Percentiles rank a stretch among this genome's conserved stretches.
phyloP scores from a whole-genome alignment of 2,797 vertebrate species.

The Pangasius krempfi region DNA sequence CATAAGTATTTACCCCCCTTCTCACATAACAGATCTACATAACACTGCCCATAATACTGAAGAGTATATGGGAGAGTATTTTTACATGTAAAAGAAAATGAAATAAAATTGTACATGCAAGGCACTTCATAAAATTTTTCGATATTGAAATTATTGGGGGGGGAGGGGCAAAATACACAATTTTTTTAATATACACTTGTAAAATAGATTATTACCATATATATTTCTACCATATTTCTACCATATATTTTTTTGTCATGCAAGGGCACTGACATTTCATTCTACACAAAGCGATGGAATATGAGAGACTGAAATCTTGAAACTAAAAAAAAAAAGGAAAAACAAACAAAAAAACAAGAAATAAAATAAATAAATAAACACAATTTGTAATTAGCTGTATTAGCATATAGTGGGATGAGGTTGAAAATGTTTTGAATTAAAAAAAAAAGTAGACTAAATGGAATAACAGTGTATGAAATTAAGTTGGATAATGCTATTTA shows the following conservation, averaged over 20 bases:
- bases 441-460: neutral
- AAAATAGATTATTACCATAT: neutral
- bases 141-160: no score
- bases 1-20: neutral
- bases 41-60: neutral
- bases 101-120: neutral
- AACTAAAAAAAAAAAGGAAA: neutral
- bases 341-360: neutral
- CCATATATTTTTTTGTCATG: neutral
- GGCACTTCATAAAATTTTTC: no score
- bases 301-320: neutral
- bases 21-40: neutral
- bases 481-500: neutral
- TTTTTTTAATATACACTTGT: no score
- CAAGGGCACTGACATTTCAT: neutral
- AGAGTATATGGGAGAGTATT: neutral
- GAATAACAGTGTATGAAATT: neutral
- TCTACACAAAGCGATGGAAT: neutral
- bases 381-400: neutral
- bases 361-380: no score
- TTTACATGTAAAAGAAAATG: neutral
- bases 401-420: neutral
- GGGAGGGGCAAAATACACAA: no score
- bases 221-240: neutral
- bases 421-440: neutral